These are phyloP conservation scores for Polydrusus cervinus DNA, from an alignment of 2,888 invertebrate species.

Conservation along the genomic window DNA sequence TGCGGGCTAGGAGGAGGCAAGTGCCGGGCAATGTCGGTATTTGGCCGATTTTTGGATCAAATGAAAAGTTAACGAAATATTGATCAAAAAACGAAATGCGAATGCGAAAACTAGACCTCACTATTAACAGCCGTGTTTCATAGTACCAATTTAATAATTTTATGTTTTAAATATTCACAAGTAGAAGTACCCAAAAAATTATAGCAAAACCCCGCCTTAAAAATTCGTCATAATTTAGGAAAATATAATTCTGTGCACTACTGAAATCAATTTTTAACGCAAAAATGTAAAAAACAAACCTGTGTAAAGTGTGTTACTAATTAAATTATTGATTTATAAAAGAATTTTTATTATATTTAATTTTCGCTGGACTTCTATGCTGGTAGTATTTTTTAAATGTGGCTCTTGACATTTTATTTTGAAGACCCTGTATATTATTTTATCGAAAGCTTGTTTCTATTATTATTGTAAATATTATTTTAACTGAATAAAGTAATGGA, in stretches of 20 bases:
- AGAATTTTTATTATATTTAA: slow-evolving; percentile 58
- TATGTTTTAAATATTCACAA: not conserved
- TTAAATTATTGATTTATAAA: slow-evolving; percentile 57
- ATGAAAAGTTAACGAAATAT: too few relatives aligned
- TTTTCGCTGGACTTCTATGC: slow-evolving; percentile 59
- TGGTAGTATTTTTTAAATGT: slow-evolving; percentile 59
- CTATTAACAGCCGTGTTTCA: too few relatives aligned
- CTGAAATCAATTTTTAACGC: slow-evolving; percentile 59
- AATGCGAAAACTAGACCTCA: too few relatives aligned
- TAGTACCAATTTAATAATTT: too few relatives aligned
- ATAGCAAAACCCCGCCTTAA: slow-evolving; percentile 31
- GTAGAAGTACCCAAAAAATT: too few relatives aligned
- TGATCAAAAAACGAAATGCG: too few relatives aligned
- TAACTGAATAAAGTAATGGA: slow-evolving; percentile 61
- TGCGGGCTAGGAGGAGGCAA: too few relatives aligned
- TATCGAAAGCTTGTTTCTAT: slow-evolving; percentile 56
- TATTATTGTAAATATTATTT: slow-evolving; percentile 62
- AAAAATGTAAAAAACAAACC: slow-evolving; percentile 57
- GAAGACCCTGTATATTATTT: slow-evolving; percentile 53
- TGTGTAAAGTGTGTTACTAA: slow-evolving; percentile 60
- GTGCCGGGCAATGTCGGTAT: too few relatives aligned
- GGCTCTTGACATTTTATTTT: slow-evolving; percentile 42
- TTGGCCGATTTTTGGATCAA: too few relatives aligned
- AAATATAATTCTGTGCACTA: slow-evolving; percentile 60
- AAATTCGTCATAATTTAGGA: slow-evolving; percentile 35